Evolutionary conservation across 37 sponge, comb jelly and placozoan species (phyloP), one percentile per base, ranked within the genome.

Genomic region (Spongilla lacustris): DNA sequence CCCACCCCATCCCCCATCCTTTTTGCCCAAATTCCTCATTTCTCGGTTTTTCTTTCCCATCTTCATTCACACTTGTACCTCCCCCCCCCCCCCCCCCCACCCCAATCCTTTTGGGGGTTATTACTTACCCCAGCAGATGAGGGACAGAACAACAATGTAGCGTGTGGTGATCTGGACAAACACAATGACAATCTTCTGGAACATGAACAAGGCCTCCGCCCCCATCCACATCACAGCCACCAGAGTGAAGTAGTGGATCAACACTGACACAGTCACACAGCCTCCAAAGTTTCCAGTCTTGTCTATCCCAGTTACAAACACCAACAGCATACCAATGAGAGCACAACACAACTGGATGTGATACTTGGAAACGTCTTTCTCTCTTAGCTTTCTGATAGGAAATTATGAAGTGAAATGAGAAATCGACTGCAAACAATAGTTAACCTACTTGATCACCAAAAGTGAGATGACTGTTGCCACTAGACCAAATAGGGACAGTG

Each of bases 161-260:
- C 49, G 49, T n/a, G 49, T 71, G 58, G 81, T 82, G 70, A 68
- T 50, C 6, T 67, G 50, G 75, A 71, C 58, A 73, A 88, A 88
- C 8, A 88, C 83, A 9, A 82, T 72, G 75, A 82, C 68, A 24
- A 88, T 68, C 69, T 80, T 80, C 74, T 80, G 78, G 67, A 80
- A 73, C 70, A 82, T 78, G 29, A 80, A 72, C 37, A 87, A 27
- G 30, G 86, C 79, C 50, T 80, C 70, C 10, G 67, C 76, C 19
- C 69, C 86, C 79, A 79, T 85, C 79, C 79, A 85, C 79, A 77
- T 75, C 38, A 49, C 34, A 0, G 48, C 69, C 1, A 66, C 77
- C 46, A 85, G 69, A 22, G 71, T 77, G 74, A 86, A 86, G 87
- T 86, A 87, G 87, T 87, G 87, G 29, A 87, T 41, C 23, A 88